Base-by-base conservation (phyloP, 2,113 vertebrate species). In the Poeciliopsis prolifica region DNA sequence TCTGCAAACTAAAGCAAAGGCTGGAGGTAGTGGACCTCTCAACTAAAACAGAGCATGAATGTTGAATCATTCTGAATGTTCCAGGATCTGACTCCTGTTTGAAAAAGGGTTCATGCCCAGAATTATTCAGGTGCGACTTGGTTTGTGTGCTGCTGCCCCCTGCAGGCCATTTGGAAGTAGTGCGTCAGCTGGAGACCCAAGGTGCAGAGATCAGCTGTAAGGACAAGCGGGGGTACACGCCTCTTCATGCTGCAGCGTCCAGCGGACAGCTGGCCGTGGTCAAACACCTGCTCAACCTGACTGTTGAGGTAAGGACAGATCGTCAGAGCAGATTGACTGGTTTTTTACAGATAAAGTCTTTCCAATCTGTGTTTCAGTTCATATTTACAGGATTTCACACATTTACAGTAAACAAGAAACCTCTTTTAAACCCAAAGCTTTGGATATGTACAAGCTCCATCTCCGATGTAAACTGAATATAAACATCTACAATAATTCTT, bases 191-290 rank as follows among this genome's bases (percentile, higher is more conserved):
- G 88, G 95, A 98, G 87, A 97, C 92, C 81, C 97, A 97, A 10
- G 98, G 97, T 7, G 97, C 97, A 0, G 98, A 99, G 92, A 93
- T 97, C 82, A 96, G 96, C 78, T 98, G 96, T 81, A 99, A 98
- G 85, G 98, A 99, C 92, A 99, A 99, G 91, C 95, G 97, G 30
- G 98, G 97, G 26, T 99, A 99, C 90, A 97, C 97, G 1, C 96
- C 98, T 0, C 95, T 99, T 15, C 98, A 99, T 17, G 95, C 98
- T 0, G 97, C 98, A 0, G 96, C 97, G 64, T 97, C 98, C 87
- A 97, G 96, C 0, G 98, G 98, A 31, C 95, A 97, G 92, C 97
- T 98, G 68, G 90, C 87, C 0, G 93, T 98, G 40, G 97, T 98
- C 76, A 98, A 98, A 83, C 97, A 97, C 75, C 96, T 99, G 78